Percentiles rank a stretch among this genome's conserved stretches.
Evolutionary conservation across 2,113 vertebrate species (phyloP).

Genomic region (Pedetes capensis): DNA sequence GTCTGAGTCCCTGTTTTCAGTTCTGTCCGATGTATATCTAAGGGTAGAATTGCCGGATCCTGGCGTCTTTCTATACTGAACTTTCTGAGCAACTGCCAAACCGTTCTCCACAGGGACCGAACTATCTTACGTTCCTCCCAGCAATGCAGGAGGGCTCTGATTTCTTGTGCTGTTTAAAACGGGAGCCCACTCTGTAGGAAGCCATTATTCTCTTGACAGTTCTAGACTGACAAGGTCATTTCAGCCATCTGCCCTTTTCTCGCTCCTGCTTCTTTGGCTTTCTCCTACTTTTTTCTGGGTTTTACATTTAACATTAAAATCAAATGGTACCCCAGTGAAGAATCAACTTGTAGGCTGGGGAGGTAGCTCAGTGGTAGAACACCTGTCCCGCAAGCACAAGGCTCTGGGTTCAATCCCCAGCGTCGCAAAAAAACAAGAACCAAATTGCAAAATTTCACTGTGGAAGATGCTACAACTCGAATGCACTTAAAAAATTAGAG

Average conservation of each 20-base stretch:
- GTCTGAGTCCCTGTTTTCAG: no score
- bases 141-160: accelerated
- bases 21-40: accelerated
- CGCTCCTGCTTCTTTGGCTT: neutral
- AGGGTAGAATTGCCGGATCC: accelerated
- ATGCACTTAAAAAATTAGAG: neutral
- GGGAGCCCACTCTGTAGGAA: neutral
- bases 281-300: neutral
- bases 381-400: no score
- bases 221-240: neutral
- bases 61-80: neutral
- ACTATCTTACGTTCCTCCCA: accelerated
- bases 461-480: neutral
- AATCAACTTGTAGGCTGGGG: no score
- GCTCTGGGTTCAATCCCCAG: no score
- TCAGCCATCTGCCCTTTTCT: no score
- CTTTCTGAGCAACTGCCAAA: accelerated
- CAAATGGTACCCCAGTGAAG: neutral
- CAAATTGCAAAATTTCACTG: neutral
- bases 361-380: no score
- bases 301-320: neutral
- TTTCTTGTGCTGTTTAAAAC: neutral
- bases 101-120: neutral
- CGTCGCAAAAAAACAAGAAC: no score
- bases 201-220: neutral